Evolutionary conservation across 1,140 invertebrate genomes (phyloP).

Genomic region (Lepidurus apus): DNA sequence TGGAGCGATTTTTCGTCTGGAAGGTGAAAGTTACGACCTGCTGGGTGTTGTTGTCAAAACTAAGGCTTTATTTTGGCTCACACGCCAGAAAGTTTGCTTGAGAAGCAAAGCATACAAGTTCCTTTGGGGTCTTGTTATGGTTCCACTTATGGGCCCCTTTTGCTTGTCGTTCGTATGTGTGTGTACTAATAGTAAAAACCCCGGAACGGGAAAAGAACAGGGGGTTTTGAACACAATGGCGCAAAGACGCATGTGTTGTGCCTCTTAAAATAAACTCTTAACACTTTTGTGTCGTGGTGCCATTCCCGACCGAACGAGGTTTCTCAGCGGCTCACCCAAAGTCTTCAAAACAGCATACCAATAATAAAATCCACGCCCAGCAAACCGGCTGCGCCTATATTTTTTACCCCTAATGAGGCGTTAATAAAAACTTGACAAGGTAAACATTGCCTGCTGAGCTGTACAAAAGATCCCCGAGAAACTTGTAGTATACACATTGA

Average conservation of each 20-base stretch:
- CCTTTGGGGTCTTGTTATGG: neutral
- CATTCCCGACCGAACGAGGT: neutral
- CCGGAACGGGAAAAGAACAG: neutral
- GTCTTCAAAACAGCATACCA: neutral
- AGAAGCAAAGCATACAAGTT: neutral
- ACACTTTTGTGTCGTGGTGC: neutral
- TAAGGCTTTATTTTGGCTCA: neutral
- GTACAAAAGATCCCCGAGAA: too few species aligned
- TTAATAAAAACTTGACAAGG: neutral
- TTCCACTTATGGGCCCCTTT: neutral
- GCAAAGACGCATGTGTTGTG: neutral
- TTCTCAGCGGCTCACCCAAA: neutral
- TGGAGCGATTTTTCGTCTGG: too few species aligned
- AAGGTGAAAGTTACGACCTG: too few species aligned
- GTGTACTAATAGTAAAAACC: conserved; percentile 4
- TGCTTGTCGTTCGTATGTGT: neutral
- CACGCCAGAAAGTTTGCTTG: neutral
- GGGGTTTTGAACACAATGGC: neutral
- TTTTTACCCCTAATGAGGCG: neutral
- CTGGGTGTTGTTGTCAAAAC: too few species aligned
- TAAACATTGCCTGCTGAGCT: too few species aligned
- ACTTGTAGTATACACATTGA: too few species aligned
- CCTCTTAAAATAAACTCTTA: neutral
- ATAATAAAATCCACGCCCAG: neutral
- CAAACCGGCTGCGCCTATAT: neutral